Evolutionary conservation across 1,140 invertebrate genomes (phyloP), one percentile per base, ranked within the genome.

Genomic region (Plodia interpunctella): DNA sequence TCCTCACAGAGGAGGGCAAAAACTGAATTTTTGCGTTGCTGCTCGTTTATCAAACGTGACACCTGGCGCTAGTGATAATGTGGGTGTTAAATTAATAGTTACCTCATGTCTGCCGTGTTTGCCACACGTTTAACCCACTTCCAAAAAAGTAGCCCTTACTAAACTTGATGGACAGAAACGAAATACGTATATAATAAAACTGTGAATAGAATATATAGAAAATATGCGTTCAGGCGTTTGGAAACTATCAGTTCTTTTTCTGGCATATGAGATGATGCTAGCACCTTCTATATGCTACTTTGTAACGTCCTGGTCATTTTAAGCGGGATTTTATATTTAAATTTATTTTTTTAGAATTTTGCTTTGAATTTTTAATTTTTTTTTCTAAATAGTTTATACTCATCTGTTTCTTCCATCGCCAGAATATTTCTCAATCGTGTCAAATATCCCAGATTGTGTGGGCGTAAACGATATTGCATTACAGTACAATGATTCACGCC

Each of bases 41-140:
- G 38, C 38, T 44, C 38, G 15, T 44, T 44, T 44, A 44, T 44
- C 38, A 44, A n/a, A n/a, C 1, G 13, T 44, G 38, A 44, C 38
- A 44, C 38, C 13, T 44, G 13, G 38, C 38, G 13, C 38, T 44
- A 17, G 38, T 44, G 38, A 44, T 44, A 44, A 44, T 15, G 15
- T n/a, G 38, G 30, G 38, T 44, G 38, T 44, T 44, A 44, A 44
- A 44, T 44, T 44, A 44, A 44, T 44, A 44, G 38, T 44, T 44
- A 15, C 38, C n/a, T 44, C 38, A 44, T 44, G 38, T 44, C 38
- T 15, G 2, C 13, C 38, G 38, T 44, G 38, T 44, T 44, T 44
- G 15, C 38, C 3, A 17, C 15, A 44, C 0, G 13, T n/a, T 44
- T 17, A 44, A 5, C 38, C 38, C 2, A 44, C 38, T 44, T 44